phyloP scores from a whole-genome alignment of 2,888 invertebrate species.

The Panzeria rudis region DNA sequence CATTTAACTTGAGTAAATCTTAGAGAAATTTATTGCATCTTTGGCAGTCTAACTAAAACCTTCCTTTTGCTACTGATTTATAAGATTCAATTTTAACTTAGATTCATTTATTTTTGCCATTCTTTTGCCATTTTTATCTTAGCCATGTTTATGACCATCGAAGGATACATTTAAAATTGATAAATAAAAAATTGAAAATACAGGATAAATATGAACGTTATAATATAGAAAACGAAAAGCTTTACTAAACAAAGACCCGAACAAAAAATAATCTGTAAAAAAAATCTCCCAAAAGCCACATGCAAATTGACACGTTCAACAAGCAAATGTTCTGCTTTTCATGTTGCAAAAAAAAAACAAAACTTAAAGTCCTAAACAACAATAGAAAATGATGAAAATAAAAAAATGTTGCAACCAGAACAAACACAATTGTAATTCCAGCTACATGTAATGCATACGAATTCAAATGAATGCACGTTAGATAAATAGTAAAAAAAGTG shows the following conservation, averaged over 20 bases:
- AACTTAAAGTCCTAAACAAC: slow-evolving; percentile 25
- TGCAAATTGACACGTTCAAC: slow-evolving; percentile 73
- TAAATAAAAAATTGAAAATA: slow-evolving; percentile 50
- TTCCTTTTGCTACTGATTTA: slow-evolving; percentile 50
- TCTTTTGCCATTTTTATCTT: slow-evolving; percentile 43
- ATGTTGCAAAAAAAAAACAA: slow-evolving; percentile 31
- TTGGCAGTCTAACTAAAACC: slow-evolving; percentile 53
- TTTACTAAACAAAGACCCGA: not conserved
- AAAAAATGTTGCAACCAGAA: slow-evolving; percentile 8
- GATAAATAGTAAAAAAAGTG: not conserved
- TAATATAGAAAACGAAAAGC: slow-evolving; percentile 10
- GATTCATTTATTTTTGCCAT: slow-evolving; percentile 19
- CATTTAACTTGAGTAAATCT: slow-evolving; percentile 51
- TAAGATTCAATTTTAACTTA: slow-evolving; percentile 53
- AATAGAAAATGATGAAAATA: slow-evolving; percentile 29
- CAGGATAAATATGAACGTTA: slow-evolving; percentile 38
- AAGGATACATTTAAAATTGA: slow-evolving; percentile 61
- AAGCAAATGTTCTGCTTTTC: slow-evolving; percentile 54
- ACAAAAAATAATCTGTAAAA: slow-evolving; percentile 9
- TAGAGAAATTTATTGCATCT: slow-evolving; percentile 53
- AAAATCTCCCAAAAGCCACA: slow-evolving; percentile 66
- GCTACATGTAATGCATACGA: slow-evolving; percentile 35
- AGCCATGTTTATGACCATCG: slow-evolving; percentile 65
- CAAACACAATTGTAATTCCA: slow-evolving; percentile 29
- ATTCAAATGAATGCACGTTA: not conserved